Percentiles rank a stretch among this genome's conserved stretches.
phyloP scores from a whole-genome alignment of 2,113 vertebrate species.

The Neodontobutis hainanensis region DNA sequence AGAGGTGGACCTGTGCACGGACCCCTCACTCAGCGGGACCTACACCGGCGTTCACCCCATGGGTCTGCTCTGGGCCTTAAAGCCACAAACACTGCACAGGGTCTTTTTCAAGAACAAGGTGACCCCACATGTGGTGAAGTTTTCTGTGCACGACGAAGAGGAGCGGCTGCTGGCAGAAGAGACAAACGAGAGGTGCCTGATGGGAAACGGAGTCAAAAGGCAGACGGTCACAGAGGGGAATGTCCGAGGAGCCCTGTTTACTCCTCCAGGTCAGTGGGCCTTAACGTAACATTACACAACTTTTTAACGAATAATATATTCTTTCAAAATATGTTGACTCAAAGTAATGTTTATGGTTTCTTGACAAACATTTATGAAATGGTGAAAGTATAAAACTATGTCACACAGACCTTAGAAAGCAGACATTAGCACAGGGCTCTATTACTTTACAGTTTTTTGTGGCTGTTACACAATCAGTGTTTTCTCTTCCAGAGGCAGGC shows the following conservation, averaged over 20 bases:
- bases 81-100: constrained; percentile 5
- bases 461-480: too few species aligned
- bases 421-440: too few species aligned
- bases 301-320: too few species aligned
- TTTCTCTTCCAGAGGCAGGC: too few species aligned
- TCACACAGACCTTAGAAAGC: too few species aligned
- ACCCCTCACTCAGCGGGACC: constrained; percentile 53
- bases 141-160: constrained; percentile 52
- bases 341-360: too few species aligned
- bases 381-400: too few species aligned
- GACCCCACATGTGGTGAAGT: constrained; percentile 45
- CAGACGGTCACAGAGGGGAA: constrained; percentile 29
- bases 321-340: too few species aligned
- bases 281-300: too few species aligned
- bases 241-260: constrained; percentile 53
- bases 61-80: constrained; percentile 62
- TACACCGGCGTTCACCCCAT: constrained; percentile 58
- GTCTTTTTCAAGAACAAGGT: constrained; percentile 12
- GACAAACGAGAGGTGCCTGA: constrained; percentile 53
- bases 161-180: constrained; percentile 41
- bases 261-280: constrained; percentile 45
- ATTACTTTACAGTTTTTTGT: too few species aligned
- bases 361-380: too few species aligned
- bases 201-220: constrained; percentile 43
- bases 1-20: constrained; percentile 44